Base-by-base conservation (phyloP, 2,888 invertebrate species). In the Lymantria monacha region DNA sequence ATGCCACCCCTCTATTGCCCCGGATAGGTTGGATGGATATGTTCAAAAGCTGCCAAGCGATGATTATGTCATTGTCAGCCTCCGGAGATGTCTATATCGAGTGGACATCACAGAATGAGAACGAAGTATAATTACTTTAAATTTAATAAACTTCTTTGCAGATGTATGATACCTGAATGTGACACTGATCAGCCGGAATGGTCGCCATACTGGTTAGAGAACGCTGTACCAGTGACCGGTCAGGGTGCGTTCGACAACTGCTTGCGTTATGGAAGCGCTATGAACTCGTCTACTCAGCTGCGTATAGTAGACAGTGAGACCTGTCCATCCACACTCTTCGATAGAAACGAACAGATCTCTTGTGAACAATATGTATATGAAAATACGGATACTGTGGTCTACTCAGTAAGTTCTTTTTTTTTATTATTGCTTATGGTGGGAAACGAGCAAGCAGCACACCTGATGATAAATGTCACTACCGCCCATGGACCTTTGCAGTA, bases 231-330 rank as follows among this genome's bases (percentile, higher is more conserved):
- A 0, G 12, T 11, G 7, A 48, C 71, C 3, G 30, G 15, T 13
- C 63, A 60, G 14, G 68, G 64, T 12, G 69, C 67, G 0, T 74
- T 86, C 55, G 89, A 92, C 50, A 85, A 84, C 53, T 93, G 93
- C 63, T 74, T 80, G 48, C 86, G 92, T 1, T 93, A 74, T 57
- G 75, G 62, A 12, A 72, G 69, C 54, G 44, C 41, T 1, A 57
- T 66, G 3, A 22, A 22, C 5, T 31, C 50, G 0, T 42, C 42
- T 42, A 0, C 42, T 11, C 14, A 48, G 7, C 44, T 51, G 7
- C 44, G 53, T 0, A 44, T 22, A n/a, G 36, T 48, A 5, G 48
- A 36, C 13, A 51, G 45, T 7, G 60, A 46, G 12, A 59, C 55
- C n/a, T 89, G 89, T 46, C 83, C 87, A 0, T 77, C 78, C 0